Conservation (phyloP, 1,140 invertebrate species). For the Leptinotarsa undecemlineata region DNA sequence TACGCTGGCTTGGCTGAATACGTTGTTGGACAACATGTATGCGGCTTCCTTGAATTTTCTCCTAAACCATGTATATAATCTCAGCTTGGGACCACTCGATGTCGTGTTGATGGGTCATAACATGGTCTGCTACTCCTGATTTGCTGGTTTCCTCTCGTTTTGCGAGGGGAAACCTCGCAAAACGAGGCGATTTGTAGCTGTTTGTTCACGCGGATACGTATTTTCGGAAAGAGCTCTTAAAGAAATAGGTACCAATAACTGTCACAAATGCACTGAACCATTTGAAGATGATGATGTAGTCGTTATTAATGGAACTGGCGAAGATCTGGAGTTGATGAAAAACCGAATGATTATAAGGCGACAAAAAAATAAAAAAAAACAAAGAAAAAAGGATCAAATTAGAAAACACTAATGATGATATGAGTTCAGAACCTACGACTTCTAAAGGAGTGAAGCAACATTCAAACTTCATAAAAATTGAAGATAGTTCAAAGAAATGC, state of each 20-base stretch:
- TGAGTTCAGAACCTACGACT: constrained; percentile 7
- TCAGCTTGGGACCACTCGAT: no score
- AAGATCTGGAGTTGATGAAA: constrained; percentile 73
- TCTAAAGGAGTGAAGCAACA: constrained; percentile 17
- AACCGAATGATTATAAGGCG: constrained; percentile 68
- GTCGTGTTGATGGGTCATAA: no score
- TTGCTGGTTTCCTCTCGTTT: no score
- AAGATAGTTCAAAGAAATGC: constrained; percentile 22
- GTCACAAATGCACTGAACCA: constrained; percentile 79
- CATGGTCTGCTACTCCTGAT: no score
- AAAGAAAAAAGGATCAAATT: constrained; percentile 60
- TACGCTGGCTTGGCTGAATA: no score
- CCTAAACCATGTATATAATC: no score
- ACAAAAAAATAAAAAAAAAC: constrained; percentile 67
- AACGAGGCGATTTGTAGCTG: constrained; percentile 88
- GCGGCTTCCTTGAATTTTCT: no score
- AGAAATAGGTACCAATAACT: constrained; percentile 79
- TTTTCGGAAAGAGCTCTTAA: constrained; percentile 93
- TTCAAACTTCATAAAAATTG: background rate
- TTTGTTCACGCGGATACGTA: constrained; percentile 96
- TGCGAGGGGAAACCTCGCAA: no score
- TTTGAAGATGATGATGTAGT: constrained; percentile 82
- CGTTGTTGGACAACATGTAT: no score
- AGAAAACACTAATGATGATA: constrained; percentile 26
- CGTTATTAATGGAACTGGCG: constrained; percentile 82